Base-by-base conservation (phyloP, 2,113 vertebrate species). In the Phocoena phocoena region DNA sequence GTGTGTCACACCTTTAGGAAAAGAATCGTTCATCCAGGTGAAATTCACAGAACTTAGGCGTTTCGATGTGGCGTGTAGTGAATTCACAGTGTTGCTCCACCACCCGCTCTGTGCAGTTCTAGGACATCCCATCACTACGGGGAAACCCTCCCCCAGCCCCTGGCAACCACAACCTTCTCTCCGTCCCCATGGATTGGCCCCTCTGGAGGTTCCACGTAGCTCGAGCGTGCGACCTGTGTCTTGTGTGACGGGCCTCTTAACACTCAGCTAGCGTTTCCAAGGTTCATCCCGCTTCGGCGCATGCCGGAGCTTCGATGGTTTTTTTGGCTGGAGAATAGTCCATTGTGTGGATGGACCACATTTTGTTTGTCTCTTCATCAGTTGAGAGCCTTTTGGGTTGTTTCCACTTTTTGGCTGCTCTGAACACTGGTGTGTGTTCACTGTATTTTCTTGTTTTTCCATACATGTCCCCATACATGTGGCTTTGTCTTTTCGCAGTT, bases 391-490 rank as follows among this genome's bases (percentile, higher is more conserved):
- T 1, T 65, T 23, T 8, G 65, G 63, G 21, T 3, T 36, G 33
- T 28, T n/a, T 18, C 47, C 3, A 0, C 84, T 18, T 25, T 70
- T 4, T 0, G 33, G 84, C 65, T 38, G 36, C 9, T 10, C 18
- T 73, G 53, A 38, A 1, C 13, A 38, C 18, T 11, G 36, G 11
- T 60, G 53, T 60, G 36, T 44, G 36, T 23, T 8, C 26, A 10
- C 18, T 50, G 28, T 41, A 8, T 12, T 10, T 88, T 28, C 53
- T 28, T 14, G 7, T 15, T 1, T 58, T 73, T 36, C 79, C 31
- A 26, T 26, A 0, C 1, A 2, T 15, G 15, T 38, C 11, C 5
- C 15, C 38, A 10, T 11, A 7, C 2, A 21, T 12, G 8, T 4
- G 0, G 71, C 21, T 74, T 4, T 4, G 13, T 44, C 70, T 20